Conservation (phyloP, 2,113 vertebrate species). For the Elachura formosa region DNA sequence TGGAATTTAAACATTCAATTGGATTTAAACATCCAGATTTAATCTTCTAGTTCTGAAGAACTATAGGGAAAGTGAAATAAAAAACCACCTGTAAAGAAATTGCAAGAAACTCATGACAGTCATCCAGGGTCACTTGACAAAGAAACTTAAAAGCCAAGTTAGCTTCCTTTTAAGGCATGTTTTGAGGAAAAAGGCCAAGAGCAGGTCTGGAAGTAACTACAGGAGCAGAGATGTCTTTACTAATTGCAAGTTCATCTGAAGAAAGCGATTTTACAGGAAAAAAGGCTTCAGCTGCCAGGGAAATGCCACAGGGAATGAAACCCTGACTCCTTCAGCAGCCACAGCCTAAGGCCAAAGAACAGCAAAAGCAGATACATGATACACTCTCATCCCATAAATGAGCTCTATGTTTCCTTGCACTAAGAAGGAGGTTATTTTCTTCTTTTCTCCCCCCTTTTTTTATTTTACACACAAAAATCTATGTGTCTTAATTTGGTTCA, state of each 20-base stretch:
- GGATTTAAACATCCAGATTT: too few species aligned
- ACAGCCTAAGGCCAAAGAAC: background rate
- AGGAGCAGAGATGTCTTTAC: background rate
- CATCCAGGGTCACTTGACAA: background rate
- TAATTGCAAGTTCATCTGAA: background rate
- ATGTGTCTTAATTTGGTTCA: background rate
- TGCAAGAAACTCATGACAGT: background rate
- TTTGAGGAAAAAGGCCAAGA: background rate
- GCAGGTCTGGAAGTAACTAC: background rate
- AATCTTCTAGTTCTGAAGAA: background rate
- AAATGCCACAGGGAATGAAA: background rate
- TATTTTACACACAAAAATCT: background rate
- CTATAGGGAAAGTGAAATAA: background rate
- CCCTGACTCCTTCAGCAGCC: background rate
- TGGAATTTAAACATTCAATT: too few species aligned
- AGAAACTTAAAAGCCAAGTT: background rate
- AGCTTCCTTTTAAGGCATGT: background rate
- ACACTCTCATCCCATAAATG: background rate
- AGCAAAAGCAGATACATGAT: background rate
- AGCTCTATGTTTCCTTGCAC: background rate
- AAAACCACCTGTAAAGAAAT: background rate
- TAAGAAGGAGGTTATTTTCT: background rate
- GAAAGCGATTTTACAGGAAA: background rate
- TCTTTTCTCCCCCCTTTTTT: accelerated
- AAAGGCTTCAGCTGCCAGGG: background rate